Percentiles rank a stretch among this genome's conserved stretches.
These are phyloP conservation scores for Tetragonisca angustula DNA, from an alignment of 2,888 invertebrate genomes.

Conservation along the genomic window DNA sequence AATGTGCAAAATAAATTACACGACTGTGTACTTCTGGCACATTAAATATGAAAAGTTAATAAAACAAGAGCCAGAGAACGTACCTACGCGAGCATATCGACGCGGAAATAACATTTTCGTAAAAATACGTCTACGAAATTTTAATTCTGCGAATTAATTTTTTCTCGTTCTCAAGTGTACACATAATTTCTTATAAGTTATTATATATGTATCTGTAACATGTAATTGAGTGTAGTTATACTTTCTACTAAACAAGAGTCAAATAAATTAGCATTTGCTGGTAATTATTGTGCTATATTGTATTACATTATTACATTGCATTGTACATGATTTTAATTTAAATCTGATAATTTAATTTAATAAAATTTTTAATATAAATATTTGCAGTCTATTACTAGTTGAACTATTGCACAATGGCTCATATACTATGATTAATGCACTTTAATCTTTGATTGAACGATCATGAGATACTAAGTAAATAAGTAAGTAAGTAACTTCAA, in stretches of 20 bases:
- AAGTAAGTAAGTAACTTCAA: background rate
- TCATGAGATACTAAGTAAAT: background rate
- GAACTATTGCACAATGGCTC: background rate
- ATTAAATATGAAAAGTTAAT: background rate
- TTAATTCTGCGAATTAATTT: background rate
- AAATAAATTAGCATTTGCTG: background rate
- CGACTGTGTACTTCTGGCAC: background rate
- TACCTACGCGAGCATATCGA: background rate
- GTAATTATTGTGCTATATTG: too few species aligned
- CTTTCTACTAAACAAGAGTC: background rate
- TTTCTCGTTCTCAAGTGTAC: background rate
- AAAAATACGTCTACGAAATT: background rate
- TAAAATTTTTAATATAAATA: too few species aligned
- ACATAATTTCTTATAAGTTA: background rate
- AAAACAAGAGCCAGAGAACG: background rate
- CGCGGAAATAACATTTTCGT: background rate
- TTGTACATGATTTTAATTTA: too few species aligned
- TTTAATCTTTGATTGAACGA: background rate
- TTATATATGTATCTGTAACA: too few species aligned
- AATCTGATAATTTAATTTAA: too few species aligned
- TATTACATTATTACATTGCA: too few species aligned
- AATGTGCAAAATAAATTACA: background rate
- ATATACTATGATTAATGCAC: background rate
- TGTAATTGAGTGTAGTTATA: too few species aligned
- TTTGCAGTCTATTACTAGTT: background rate